Evolutionary conservation across 1,140 invertebrate species (phyloP).

Genomic region (Spodoptera litura): DNA sequence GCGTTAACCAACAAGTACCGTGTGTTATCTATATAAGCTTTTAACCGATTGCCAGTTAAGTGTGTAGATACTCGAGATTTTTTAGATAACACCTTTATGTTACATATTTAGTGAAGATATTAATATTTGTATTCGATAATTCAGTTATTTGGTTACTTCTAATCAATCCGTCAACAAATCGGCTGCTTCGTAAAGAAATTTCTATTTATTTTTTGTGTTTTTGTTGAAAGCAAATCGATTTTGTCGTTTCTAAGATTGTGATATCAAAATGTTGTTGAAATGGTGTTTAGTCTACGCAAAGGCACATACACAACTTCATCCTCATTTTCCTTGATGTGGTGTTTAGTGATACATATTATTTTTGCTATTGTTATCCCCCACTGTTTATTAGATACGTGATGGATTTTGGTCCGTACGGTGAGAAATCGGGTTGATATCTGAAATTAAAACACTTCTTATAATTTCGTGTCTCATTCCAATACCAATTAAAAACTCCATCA

Average conservation of each 20-base stretch:
- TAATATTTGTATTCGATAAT: not conserved
- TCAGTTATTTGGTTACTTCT: not conserved
- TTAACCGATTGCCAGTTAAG: conserved; percentile 35
- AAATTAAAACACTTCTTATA: no score
- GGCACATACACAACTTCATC: no score
- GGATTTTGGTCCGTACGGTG: no score
- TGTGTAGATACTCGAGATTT: conserved; percentile 22
- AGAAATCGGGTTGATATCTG: no score
- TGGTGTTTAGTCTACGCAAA: no score
- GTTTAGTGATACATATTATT: no score
- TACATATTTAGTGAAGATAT: not conserved
- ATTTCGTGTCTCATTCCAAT: no score
- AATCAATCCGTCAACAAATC: conserved; percentile 1
- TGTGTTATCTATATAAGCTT: conserved; percentile 32
- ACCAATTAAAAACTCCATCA: no score
- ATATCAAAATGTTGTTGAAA: not conserved
- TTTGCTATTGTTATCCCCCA: no score
- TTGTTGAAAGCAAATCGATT: not conserved
- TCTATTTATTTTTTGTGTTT: not conserved
- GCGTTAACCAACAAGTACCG: conserved; percentile 13
- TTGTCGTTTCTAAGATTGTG: not conserved
- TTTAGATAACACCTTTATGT: conserved; percentile 14
- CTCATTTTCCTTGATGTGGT: no score
- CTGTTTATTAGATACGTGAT: no score
- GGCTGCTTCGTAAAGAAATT: not conserved